phyloP scores from a whole-genome alignment of 2,797 vertebrate species.

The Dryobates pubescens region DNA sequence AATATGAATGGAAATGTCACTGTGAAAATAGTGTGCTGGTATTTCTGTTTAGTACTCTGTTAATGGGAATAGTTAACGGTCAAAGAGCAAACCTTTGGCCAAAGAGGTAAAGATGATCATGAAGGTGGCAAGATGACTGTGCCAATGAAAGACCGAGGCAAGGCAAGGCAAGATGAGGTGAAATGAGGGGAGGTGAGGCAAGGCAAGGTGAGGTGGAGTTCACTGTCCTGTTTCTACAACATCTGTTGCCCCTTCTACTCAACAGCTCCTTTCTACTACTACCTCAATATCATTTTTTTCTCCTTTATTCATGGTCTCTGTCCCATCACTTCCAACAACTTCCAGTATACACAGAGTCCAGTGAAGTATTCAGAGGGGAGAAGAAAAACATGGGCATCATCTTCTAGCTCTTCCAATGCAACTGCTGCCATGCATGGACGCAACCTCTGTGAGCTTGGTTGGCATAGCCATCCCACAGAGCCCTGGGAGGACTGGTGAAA shows the following conservation, averaged over 20 bases:
- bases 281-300: background rate
- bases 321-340: background rate
- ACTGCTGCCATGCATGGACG: accelerated
- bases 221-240: background rate
- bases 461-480: background rate
- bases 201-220: background rate
- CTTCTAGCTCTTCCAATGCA: background rate
- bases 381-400: background rate
- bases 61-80: background rate
- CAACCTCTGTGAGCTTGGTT: accelerated
- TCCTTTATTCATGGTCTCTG: background rate
- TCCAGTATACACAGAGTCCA: background rate
- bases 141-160: background rate
- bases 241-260: background rate
- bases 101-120: background rate
- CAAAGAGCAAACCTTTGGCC: background rate
- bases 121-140: background rate
- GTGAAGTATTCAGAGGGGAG: background rate
- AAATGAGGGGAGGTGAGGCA: no score
- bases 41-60: background rate
- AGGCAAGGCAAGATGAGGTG: background rate
- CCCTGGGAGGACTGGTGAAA: background rate
- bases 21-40: background rate
- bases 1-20: background rate
- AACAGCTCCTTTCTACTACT: background rate